Percentiles rank a stretch among this genome's conserved stretches.
Evolutionary conservation across 1,140 invertebrate species (phyloP).

Genomic region (Drosophila ananassae): DNA sequence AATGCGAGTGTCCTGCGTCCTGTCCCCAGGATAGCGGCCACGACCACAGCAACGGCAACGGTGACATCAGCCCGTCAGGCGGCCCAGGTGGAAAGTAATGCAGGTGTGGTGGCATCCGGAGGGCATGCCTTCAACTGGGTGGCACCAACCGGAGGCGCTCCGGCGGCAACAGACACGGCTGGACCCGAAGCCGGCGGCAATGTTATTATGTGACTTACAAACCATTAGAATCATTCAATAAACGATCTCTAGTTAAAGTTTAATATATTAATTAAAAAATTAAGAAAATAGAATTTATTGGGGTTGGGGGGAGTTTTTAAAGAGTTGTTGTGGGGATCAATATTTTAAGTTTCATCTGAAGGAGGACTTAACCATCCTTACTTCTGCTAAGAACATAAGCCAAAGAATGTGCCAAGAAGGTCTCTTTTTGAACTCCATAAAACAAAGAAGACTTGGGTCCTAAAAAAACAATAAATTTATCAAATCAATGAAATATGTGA

Average conservation of each 20-base stretch:
- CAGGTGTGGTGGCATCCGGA: constrained; percentile 17
- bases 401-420: constrained; percentile 63
- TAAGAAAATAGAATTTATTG: background rate
- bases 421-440: constrained; percentile 62
- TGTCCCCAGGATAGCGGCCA: constrained; percentile 74
- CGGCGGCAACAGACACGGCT: background rate
- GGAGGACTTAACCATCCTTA: background rate
- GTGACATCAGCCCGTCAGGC: constrained; percentile 2
- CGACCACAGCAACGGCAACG: constrained; percentile 19
- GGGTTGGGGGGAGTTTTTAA: background rate
- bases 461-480: background rate
- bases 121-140: constrained; percentile 65
- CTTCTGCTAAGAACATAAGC: constrained; percentile 48
- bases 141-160: constrained; percentile 21
- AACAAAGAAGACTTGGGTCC: constrained; percentile 66
- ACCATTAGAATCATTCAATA: constrained; percentile 46
- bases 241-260: constrained; percentile 55
- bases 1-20: constrained; percentile 73
- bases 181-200: constrained; percentile 10
- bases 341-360: background rate
- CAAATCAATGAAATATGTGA: too few species aligned
- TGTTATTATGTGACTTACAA: constrained; percentile 49
- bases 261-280: constrained; percentile 44
- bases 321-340: background rate
- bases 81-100: constrained; percentile 19